phyloP scores from a whole-genome alignment of 2,113 vertebrate genomes.

The Tiliqua scincoides region DNA sequence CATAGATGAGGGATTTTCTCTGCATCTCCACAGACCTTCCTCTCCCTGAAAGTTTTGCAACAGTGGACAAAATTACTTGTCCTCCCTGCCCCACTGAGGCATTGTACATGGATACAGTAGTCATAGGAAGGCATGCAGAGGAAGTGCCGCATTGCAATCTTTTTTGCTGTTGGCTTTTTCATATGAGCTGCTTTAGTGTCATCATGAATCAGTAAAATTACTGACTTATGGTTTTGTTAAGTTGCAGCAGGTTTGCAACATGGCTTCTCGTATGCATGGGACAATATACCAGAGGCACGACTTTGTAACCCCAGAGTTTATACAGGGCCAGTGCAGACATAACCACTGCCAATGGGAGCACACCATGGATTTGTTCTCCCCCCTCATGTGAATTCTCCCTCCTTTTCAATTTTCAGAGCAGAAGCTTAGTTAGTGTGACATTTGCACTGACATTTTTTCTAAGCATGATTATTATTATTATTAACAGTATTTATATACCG shows the following conservation, averaged over 20 bases:
- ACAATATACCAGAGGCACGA: neutral
- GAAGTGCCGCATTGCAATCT: too few relatives aligned
- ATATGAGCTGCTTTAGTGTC: neutral
- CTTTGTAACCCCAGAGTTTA: neutral
- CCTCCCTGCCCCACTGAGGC: neutral
- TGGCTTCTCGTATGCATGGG: too few relatives aligned
- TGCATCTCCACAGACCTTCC: too few relatives aligned
- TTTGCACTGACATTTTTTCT: neutral
- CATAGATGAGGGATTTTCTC: neutral
- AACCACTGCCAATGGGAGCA: neutral
- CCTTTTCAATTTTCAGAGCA: neutral
- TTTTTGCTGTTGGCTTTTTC: neutral
- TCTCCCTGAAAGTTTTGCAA: neutral
- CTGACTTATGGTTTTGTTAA: neutral
- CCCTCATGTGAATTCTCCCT: neutral
- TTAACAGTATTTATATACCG: too few relatives aligned
- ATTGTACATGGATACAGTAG: neutral
- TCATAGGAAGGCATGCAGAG: neutral
- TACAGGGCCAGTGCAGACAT: neutral
- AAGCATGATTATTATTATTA: neutral
- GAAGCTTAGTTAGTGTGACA: neutral
- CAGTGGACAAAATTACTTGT: neutral
- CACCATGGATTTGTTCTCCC: neutral
- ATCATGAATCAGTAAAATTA: neutral
- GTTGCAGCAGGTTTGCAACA: neutral